Evolutionary conservation across 2,797 vertebrate genomes (phyloP), one percentile per base, ranked within the genome.

Genomic region (Anguilla megastoma): DNA sequence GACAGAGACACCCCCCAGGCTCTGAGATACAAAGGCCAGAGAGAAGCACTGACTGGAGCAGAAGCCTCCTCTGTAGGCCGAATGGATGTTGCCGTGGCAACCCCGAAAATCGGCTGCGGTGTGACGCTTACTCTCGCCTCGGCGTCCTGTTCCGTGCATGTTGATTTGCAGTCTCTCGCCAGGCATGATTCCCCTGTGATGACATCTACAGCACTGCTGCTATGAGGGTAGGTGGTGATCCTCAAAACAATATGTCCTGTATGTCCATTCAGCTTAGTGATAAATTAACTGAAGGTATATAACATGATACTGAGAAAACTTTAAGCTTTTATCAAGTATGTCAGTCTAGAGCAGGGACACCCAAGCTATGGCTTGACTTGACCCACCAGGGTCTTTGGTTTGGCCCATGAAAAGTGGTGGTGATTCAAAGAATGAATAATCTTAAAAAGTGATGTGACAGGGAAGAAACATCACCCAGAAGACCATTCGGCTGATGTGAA

Each of bases 21-120:
- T 50, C 85, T 18, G 41, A n/a, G n/a, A n/a, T 33, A 76, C 18
- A 1, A 41, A 54, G 50, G n/a, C 33, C 14, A 10, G n/a, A 58
- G 85, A 85, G 82, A 85, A 52, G 36, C 36, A 48, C 52, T n/a
- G 7, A 63, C 74, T 54, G 63, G 63, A 52, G 82, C 45, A 90
- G 87, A 60, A 58, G 63, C 60, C 33, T 36, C 74, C 30, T 12
- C 79, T 33, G 16, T 18, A 66, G 41, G 30, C 50, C 7, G 88
- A 85, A 90, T 7, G 48, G 24, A 84, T 86, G 94, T 95, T 93
- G 91, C 90, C 94, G 94, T 95, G 91, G 94, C 90, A 93, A 96
- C 94, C 69, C 0, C 1, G n/a, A 45, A 82, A 86, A 27, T 74
- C 24, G n/a, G 58, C 58, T 45, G 30, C 16, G 21, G 14, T 41